phyloP scores from a whole-genome alignment of 2,888 invertebrate genomes.

The Hydriomena furcata region DNA sequence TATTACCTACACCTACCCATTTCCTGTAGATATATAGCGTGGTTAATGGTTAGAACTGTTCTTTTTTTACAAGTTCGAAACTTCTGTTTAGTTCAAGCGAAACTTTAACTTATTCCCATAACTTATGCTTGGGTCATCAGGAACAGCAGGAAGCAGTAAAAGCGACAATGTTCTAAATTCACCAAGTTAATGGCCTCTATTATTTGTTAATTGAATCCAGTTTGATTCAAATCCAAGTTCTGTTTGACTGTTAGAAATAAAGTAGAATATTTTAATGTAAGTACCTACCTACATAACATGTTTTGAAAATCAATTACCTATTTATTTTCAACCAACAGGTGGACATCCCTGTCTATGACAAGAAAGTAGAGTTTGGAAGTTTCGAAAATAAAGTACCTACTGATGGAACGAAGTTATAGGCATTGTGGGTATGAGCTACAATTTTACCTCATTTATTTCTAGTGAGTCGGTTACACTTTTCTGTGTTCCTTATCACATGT shows the following conservation, averaged over 20 bases:
- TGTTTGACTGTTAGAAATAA: not conserved
- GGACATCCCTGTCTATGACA: conserved; percentile 24
- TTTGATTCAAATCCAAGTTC: not conserved
- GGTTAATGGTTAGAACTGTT: conserved; percentile 16
- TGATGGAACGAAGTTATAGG: conserved; percentile 26
- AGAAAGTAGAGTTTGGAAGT: conserved; percentile 25
- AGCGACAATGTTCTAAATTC: not conserved
- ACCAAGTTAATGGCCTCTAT: not conserved
- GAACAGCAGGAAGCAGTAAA: not conserved
- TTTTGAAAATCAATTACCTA: conserved; percentile 9
- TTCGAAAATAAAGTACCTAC: conserved; percentile 17
- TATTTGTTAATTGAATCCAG: conserved; percentile 2
- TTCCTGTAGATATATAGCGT: conserved; percentile 28
- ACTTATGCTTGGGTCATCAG: not conserved
- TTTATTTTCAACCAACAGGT: conserved; percentile 28
- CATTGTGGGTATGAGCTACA: conserved; percentile 26
- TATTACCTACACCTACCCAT: conserved; percentile 14
- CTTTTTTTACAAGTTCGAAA: conserved; percentile 1
- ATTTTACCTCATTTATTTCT: conserved; percentile 6
- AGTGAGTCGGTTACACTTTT: not conserved
- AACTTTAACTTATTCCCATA: not conserved
- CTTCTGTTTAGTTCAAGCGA: not conserved
- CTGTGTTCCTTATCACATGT: too few relatives aligned
- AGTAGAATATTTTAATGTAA: not conserved
- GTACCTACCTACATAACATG: not conserved